Percentiles rank a stretch among this genome's conserved stretches.
Conservation (phyloP, 2,797 vertebrate genomes). For the Pachyuromys duprasi region DNA sequence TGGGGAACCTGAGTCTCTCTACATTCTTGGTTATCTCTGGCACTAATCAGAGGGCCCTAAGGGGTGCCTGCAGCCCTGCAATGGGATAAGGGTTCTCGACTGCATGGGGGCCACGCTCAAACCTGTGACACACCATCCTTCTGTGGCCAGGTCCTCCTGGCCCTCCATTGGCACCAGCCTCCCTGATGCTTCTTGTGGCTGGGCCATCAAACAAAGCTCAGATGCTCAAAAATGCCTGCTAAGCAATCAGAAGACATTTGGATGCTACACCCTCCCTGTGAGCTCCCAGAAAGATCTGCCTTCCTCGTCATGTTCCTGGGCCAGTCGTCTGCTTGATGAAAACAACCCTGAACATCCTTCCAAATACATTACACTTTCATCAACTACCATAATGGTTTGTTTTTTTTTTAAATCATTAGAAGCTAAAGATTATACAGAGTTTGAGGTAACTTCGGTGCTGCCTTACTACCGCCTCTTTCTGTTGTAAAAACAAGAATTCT, state of each 20-base stretch:
- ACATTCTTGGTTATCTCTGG: not conserved
- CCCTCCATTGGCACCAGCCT: not conserved
- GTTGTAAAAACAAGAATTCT: conserved; percentile 75
- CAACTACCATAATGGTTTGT: conserved; percentile 11
- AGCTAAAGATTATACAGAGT: conserved; percentile 47
- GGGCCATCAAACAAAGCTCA: not conserved
- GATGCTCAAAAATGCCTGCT: not conserved
- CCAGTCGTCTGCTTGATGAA: not conserved
- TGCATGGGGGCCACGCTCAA: accelerated
- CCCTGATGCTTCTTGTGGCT: not conserved
- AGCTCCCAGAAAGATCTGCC: not conserved
- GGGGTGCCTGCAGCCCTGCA: not conserved
- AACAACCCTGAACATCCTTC: not conserved
- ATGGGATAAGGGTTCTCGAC: not conserved
- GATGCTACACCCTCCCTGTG: not conserved
- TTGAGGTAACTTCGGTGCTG: not conserved
- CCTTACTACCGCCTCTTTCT: conserved; percentile 19
- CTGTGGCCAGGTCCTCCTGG: not conserved
- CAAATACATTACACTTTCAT: conserved; percentile 50
- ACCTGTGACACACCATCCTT: not conserved
- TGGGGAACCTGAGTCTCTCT: not conserved
- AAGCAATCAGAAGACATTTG: not conserved
- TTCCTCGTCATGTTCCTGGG: not conserved
- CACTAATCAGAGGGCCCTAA: not conserved
- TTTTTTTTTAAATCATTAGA: not conserved